These are phyloP conservation scores for Acinonyx jubatus DNA, from an alignment of 2,113 vertebrate genomes.

Conservation along the genomic window DNA sequence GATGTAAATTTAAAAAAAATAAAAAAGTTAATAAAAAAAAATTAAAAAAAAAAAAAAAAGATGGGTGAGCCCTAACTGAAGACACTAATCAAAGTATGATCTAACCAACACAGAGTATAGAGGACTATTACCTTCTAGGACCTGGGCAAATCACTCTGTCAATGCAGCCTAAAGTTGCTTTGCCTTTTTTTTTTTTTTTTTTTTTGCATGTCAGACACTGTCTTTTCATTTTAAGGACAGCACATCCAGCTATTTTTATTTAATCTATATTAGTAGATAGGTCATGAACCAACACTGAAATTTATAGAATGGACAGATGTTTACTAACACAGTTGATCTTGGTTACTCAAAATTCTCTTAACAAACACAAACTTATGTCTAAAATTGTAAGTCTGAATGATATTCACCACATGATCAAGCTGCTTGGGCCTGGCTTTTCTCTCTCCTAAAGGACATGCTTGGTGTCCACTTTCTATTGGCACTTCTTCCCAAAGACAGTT, in stretches of 20 bases:
- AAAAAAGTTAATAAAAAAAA: too few species aligned
- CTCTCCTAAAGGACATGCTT: not conserved
- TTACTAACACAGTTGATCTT: slow-evolving; percentile 15
- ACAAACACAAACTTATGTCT: slow-evolving; percentile 36
- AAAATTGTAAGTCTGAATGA: slow-evolving; percentile 28
- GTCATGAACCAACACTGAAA: slow-evolving; percentile 49
- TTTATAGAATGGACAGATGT: not conserved
- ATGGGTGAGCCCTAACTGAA: not conserved
- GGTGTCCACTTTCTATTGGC: not conserved
- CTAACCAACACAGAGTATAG: slow-evolving; percentile 16
- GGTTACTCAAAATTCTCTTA: slow-evolving; percentile 36
- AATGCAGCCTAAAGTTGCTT: not conserved
- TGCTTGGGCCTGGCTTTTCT: not conserved
- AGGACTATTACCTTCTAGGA: not conserved
- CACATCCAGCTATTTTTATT: slow-evolving; percentile 26
- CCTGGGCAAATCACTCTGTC: not conserved
- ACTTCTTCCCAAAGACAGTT: slow-evolving; percentile 18
- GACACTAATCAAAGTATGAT: not conserved
- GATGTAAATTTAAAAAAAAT: too few species aligned
- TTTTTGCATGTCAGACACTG: not conserved
- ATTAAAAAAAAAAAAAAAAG: not conserved
- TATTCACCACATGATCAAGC: not conserved
- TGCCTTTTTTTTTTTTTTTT: not conserved
- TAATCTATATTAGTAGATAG: slow-evolving; percentile 24
- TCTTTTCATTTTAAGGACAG: slow-evolving; percentile 33